Evolutionary conservation across 2,888 invertebrate genomes (phyloP), one percentile per base, ranked within the genome.

Genomic region (Parapristionchus giblindavisi): DNA sequence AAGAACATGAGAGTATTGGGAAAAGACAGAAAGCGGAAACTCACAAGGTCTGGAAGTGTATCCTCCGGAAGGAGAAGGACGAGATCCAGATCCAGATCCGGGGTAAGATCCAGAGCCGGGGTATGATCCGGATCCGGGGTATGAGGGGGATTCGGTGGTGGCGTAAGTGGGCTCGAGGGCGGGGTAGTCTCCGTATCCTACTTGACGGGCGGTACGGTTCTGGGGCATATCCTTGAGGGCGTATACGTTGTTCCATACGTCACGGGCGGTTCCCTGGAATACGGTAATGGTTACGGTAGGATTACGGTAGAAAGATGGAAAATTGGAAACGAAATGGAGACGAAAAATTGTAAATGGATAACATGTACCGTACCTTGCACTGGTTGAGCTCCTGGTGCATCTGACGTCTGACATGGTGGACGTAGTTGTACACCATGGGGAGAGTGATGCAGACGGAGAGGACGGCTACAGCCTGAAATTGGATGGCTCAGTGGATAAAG

Each of bases 401-500:
- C 76, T 83, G 83, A 65, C 79, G 78, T 51, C 83, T 78, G 21
- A 83, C 83, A 74, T 83, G 83, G 75, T 82, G 82, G 34, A 83
- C 82, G 68, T 83, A 83, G 80, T 83, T 82, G 83, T 83, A 83
- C 71, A 83, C 83, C 83, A 83, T 83, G 66, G 83, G 83, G 34
- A 83, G 78, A 51, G 83, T 83, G 75, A 83, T 81, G 77, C 83
- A 83, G 56, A 83, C 83, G 74, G 83, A 82, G 43, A 83, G 77
- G 54, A 83, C 83, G 75, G 83, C 83, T 34, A 83, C 81, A 34
- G 83, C 83, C 70, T 71, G 56, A 3, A 52, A 52, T 3, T 34
- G 66, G 32, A 29, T 36, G 36, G 70, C 27, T 52, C 4, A 8
- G 40, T 4, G 24, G 29, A 17, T 38, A 3, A 29, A 38, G 54